phyloP scores from a whole-genome alignment of 2,888 invertebrate genomes.

The Agelastica alni region DNA sequence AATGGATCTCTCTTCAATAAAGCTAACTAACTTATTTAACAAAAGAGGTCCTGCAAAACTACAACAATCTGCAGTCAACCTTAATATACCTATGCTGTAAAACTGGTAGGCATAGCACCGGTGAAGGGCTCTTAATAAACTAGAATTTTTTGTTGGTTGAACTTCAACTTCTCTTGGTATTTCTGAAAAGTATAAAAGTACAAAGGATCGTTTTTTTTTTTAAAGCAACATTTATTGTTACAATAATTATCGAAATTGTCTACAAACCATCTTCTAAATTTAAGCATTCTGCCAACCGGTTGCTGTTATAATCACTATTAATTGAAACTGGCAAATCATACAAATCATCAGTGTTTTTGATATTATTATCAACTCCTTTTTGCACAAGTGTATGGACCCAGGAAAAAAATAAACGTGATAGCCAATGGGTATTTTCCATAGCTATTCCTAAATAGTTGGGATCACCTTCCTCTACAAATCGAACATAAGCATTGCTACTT shows the following conservation, averaged over 20 bases:
- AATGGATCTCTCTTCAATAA: slow-evolving; percentile 73
- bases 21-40: slow-evolving; percentile 78
- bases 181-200: no score
- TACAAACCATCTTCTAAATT: slow-evolving; percentile 53
- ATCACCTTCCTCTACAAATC: slow-evolving; percentile 70
- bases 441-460: slow-evolving; percentile 78
- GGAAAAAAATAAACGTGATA: slow-evolving; percentile 78
- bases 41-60: slow-evolving; percentile 90
- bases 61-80: slow-evolving; percentile 79
- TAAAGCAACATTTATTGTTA: no score
- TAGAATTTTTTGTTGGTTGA: neutral
- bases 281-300: slow-evolving; percentile 54
- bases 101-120: slow-evolving; percentile 79
- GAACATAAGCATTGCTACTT: slow-evolving; percentile 60
- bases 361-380: slow-evolving; percentile 75
- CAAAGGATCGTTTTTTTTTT: no score
- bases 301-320: slow-evolving; percentile 65
- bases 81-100: slow-evolving; percentile 81
- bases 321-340: slow-evolving; percentile 77
- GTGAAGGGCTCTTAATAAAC: slow-evolving; percentile 64
- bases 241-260: no score
- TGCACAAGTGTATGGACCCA: slow-evolving; percentile 87
- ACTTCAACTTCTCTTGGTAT: slow-evolving; percentile 2
- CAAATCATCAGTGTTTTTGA: slow-evolving; percentile 78
- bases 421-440: slow-evolving; percentile 72